A percentile compares a stretch with the other conserved stretches of the same genome.
Conservation (phyloP, 2,113 vertebrate species). For the Protobothrops flavoviridis region DNA sequence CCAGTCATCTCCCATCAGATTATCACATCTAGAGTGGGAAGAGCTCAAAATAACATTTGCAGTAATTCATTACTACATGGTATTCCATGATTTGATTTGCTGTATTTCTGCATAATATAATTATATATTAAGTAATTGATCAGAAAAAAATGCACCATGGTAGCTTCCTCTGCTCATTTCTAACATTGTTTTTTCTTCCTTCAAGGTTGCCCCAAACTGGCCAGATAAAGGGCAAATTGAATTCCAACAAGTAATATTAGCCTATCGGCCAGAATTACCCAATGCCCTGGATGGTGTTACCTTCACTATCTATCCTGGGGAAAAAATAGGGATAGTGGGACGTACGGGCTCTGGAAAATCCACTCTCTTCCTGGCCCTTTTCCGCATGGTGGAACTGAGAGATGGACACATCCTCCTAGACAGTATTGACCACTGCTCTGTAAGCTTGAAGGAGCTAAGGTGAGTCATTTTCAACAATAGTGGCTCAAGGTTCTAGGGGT, state of each 20-base stretch:
- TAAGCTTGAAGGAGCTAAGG: constrained; percentile 86
- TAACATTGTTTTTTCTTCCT: neutral
- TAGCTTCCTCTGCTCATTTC: neutral
- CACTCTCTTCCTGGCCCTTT: constrained; percentile 88
- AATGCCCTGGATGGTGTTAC: constrained; percentile 88
- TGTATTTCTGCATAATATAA: neutral
- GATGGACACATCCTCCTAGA: constrained; percentile 86
- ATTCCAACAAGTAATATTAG: constrained; percentile 79
- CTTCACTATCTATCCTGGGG: constrained; percentile 80
- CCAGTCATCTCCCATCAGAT: neutral
- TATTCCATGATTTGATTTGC: neutral
- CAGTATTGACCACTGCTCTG: constrained; percentile 74
- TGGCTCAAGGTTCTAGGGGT: neutral
- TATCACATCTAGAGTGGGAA: neutral
- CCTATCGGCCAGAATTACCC: constrained; percentile 82
- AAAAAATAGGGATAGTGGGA: constrained; percentile 93
- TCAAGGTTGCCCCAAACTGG: constrained; percentile 80
- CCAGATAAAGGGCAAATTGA: constrained; percentile 81
- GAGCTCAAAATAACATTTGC: neutral
- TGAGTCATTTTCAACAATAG: constrained; percentile 28
- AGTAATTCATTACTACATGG: neutral
- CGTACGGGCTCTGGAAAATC: constrained; percentile 97
- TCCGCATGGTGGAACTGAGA: constrained; percentile 89
- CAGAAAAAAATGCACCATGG: neutral
- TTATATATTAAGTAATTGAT: neutral